Base-by-base conservation (phyloP, 1,140 invertebrate genomes). In the Zophobas morio region DNA sequence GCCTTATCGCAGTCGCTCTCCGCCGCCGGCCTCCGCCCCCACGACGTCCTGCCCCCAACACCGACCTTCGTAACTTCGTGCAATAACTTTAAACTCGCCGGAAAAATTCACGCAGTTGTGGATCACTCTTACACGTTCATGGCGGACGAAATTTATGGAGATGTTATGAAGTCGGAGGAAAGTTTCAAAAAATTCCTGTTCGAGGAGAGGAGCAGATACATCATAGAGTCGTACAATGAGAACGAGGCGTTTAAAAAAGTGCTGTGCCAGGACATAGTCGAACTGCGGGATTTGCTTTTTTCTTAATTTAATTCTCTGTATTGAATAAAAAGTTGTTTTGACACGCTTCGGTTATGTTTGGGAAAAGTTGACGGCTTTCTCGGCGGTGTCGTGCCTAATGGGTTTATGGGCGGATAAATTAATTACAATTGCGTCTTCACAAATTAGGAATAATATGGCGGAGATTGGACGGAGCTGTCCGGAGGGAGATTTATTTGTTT, bases 241-340 rank as follows among this genome's bases (percentile, higher is more conserved):
- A 47, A 71, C 60, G 49, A 51, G 2, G n/a, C 51, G 42, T 80
- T 73, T 51, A 74, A 56, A 36, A 76, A 80, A 73, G 6, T 80
- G 6, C 20, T 80, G 33, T 56, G 35, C 2, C 77, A 80, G 51
- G 77, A 80, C 74, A 32, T 80, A 33, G 51, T 60, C 36, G 79
- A 80, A 70, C 54, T 80, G 8, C 74, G 63, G 42, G 75, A 80
- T 72, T 73, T 80, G 73, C 42, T 80, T 40, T 79, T 66, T 32
- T 33, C 60, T n/a, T 2, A 51, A 8, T 51, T 46, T 60, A 66
- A 33, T 74, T 46, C 37, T 4, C n/a, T n/a, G n/a, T n/a, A n/a
- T n/a, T n/a, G n/a, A n/a, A n/a, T n/a, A n/a, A n/a, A n/a, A n/a
- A n/a, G n/a, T n/a, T n/a, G n/a, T n/a, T n/a, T n/a, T n/a, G n/a